These are phyloP conservation scores for Cichladusa arquata DNA, from an alignment of 2,113 vertebrate genomes.

Conservation along the genomic window DNA sequence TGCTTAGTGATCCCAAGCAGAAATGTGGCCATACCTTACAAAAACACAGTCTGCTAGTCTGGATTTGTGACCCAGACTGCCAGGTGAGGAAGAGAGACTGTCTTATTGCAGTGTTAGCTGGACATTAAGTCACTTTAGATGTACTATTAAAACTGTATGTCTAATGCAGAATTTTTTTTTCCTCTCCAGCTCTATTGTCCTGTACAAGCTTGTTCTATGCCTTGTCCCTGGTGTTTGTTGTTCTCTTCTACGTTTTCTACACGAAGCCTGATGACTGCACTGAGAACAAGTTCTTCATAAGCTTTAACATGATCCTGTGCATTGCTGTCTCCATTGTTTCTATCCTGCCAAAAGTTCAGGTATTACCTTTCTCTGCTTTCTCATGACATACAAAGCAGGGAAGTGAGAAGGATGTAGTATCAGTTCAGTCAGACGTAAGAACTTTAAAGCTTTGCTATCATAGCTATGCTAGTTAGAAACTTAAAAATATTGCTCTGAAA, in stretches of 20 bases:
- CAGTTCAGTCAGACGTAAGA: not conserved
- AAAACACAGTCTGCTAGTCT: not conserved
- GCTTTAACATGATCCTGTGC: constrained; percentile 86
- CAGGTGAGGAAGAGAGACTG: not conserved
- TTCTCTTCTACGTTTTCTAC: constrained; percentile 84
- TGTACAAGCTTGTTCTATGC: constrained; percentile 80
- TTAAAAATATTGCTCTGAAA: not conserved
- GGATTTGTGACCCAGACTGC: not conserved
- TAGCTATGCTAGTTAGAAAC: not conserved
- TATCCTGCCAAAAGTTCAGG: constrained; percentile 88
- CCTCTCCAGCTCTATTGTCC: constrained; percentile 78
- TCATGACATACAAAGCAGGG: not conserved
- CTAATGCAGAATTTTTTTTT: not conserved
- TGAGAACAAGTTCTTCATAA: constrained; percentile 94
- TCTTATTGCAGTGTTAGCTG: not conserved
- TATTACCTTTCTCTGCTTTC: constrained; percentile 51
- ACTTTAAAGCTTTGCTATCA: not conserved
- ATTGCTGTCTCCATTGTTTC: constrained; percentile 83
- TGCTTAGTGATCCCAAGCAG: not conserved
- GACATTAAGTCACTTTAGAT: not conserved
- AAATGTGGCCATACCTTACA: not conserved
- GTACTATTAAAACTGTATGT: not conserved
- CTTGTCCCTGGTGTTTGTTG: constrained; percentile 71
- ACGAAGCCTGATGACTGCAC: constrained; percentile 81
- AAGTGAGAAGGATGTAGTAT: not conserved